Base-by-base conservation (phyloP, 2,888 invertebrate species). In the Ernsta delagoae region DNA sequence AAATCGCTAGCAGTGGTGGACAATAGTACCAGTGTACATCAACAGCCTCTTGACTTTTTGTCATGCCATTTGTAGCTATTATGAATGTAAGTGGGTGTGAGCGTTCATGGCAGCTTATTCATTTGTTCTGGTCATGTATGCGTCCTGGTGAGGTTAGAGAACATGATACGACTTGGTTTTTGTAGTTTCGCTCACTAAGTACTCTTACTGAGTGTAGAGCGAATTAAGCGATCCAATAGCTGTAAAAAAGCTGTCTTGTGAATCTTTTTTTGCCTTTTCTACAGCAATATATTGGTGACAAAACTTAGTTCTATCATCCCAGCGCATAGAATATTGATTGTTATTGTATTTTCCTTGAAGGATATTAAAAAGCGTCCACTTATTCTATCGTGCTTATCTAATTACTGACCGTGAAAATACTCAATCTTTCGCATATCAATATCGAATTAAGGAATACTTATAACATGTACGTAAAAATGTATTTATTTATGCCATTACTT, bases 1-100 rank as follows among this genome's bases (percentile, higher is more conserved):
- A 83, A 83, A 81, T 81, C 83, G 76, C 83, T 83, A 75, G 83
- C 48, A 53, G 75, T 74, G 71, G 70, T 74, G 71, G 70, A 85
- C 81, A 83, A 83, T 77, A 73, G 75, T 68, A 61, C 39, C 16
- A 48, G 45, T 62, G 61, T 68, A 61, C 56, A 68, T 68, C 67
- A 67, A 61, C 61, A 54, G 34, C 48, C 61, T 62, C 68, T 68
- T 62, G 48, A 50, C 62, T 68, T 68, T 68, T 68, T 68, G 68
- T 68, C 48, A 68, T 57, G 68, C 45, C 57, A 57, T 65, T 65
- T 57, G 65, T 65, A 57, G 65, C 61, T 68, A 68, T 68, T 68
- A 68, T 67, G 61, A 67, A 67, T 67, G 67, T 67, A 67, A 67
- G 67, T 67, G 61, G 67, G 67, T 61, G 67, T 67, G 67, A 67